Base-by-base conservation (phyloP, 2,113 vertebrate species). In the Amphiprion ocellaris region DNA sequence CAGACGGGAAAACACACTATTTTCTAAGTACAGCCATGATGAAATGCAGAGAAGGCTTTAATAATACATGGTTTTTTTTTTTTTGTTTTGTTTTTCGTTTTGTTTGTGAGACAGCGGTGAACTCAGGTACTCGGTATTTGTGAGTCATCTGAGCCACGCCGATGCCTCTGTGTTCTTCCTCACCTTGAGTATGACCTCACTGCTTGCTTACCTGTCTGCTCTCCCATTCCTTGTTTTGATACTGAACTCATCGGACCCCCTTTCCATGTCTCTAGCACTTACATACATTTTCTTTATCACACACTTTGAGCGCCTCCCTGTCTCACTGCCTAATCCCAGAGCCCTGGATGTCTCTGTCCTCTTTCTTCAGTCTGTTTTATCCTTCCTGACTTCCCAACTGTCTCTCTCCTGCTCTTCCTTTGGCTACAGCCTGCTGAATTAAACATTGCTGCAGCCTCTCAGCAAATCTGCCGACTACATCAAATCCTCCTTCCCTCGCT, bases 381-480 rank as follows among this genome's bases (percentile, higher is more conserved):
- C 86, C 79, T 79, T 56, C 67, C 82, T 60, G 76, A 87, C 88
- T 88, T 89, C 83, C 84, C 72, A 69, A 59, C 69, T 79, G 77
- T 75, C 26, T 78, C 69, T 53, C 61, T 60, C 79, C 78, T 72
- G 49, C 73, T 68, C 50, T 74, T 75, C 87, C 83, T 89, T 70
- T 39, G 79, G 90, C 83, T 89, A 68, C 55, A 69, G 82, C 79
- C 77, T 90, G 70, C 87, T 92, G 84, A 93, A 94, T 95, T 93
- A 92, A 90, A 90, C 92, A 94, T 94, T 39, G 84, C 77, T 61
- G 73, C 69, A 55, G 81, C 79, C 60, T 78, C 74, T 81, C 58
- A 44, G 69, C 75, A 74, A 89, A 90, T 92, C 87, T 90, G 89
- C 77, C 56, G 54, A 74, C 86, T 89, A 86, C 89, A 91, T 93